Percentiles rank a stretch among this genome's conserved stretches.
phyloP scores from a whole-genome alignment of 2,888 invertebrate genomes.

The Lobophora halterata region DNA sequence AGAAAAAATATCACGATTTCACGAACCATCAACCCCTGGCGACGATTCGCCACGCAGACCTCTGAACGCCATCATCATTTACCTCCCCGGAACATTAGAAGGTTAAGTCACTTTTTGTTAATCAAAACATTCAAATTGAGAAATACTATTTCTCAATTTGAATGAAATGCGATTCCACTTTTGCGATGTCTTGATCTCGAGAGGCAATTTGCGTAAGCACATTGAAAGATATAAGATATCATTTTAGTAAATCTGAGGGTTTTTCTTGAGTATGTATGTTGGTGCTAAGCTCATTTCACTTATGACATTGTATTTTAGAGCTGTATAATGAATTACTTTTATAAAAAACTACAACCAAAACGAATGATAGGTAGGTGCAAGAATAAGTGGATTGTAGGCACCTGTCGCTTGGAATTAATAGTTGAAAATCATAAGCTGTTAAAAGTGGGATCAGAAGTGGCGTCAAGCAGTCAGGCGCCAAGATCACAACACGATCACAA shows the following conservation, averaged over 20 bases:
- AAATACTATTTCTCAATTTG: slow-evolving; percentile 25
- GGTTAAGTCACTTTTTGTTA: slow-evolving; percentile 34
- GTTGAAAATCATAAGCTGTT: slow-evolving; percentile 10
- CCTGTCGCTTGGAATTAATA: background rate
- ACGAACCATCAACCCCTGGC: slow-evolving; percentile 70
- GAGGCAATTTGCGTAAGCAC: too few relatives aligned
- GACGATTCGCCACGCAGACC: slow-evolving; percentile 67
- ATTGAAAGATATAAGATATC: too few relatives aligned
- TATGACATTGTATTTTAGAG: too few relatives aligned
- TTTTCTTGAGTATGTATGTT: too few relatives aligned
- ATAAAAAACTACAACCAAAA: too few relatives aligned
- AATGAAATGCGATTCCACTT: too few relatives aligned
- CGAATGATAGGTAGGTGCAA: too few relatives aligned
- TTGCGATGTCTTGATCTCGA: too few relatives aligned
- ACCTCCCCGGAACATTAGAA: slow-evolving; percentile 40
- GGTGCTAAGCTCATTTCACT: too few relatives aligned
- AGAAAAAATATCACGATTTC: slow-evolving; percentile 67
- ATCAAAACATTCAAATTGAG: slow-evolving; percentile 28
- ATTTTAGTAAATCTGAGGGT: too few relatives aligned
- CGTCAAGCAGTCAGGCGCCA: slow-evolving; percentile 14
- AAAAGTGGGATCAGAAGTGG: slow-evolving; percentile 11
- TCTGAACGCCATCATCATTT: slow-evolving; percentile 62
- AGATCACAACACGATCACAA: slow-evolving; percentile 2
- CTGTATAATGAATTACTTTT: too few relatives aligned
- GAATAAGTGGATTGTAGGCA: too few relatives aligned